These are phyloP conservation scores for Oostethus manadensis DNA, from an alignment of 2,113 vertebrate species.

Conservation along the genomic window DNA sequence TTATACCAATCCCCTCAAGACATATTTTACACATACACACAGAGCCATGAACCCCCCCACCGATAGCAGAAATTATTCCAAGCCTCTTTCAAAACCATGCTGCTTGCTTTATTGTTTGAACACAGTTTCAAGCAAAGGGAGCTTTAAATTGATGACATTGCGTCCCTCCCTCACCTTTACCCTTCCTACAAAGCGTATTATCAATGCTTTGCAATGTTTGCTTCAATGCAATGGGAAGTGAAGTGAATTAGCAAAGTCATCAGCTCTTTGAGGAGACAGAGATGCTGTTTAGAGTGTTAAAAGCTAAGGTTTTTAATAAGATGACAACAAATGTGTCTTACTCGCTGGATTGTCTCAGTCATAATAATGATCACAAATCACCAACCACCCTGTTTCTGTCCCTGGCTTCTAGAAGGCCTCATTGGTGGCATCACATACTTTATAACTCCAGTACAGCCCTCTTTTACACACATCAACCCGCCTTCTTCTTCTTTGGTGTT, in stretches of 20 bases:
- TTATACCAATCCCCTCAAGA: conserved; percentile 99
- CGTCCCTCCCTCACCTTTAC: conserved; percentile 71
- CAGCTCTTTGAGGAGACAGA: conserved; percentile 90
- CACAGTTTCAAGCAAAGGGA: conserved; percentile 89
- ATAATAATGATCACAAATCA: too few species aligned
- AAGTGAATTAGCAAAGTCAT: conserved; percentile 99
- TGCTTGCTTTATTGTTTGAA: conserved; percentile 90
- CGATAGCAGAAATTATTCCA: conserved; percentile 87
- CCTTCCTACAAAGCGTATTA: conserved; percentile 81
- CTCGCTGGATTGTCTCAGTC: conserved; percentile 12
- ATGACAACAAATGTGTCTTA: conserved; percentile 15
- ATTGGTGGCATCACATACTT: too few species aligned
- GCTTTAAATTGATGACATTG: conserved; percentile 83
- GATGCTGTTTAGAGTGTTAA: conserved; percentile 90
- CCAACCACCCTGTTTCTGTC: too few species aligned
- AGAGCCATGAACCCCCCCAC: conserved; percentile 78
- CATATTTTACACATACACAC: conserved; percentile 88
- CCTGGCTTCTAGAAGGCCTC: too few species aligned
- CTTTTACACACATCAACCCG: too few species aligned
- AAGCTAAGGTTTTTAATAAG: conserved; percentile 34
- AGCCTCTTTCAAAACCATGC: conserved; percentile 84
- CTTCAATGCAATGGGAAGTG: conserved; percentile 93
- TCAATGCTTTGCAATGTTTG: conserved; percentile 92
- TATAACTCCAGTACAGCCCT: too few species aligned
- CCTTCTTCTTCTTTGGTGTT: too few species aligned